Evolutionary conservation across 1,140 invertebrate genomes (phyloP), one percentile per base, ranked within the genome.

Genomic region (Calliopsis andreniformis): DNA sequence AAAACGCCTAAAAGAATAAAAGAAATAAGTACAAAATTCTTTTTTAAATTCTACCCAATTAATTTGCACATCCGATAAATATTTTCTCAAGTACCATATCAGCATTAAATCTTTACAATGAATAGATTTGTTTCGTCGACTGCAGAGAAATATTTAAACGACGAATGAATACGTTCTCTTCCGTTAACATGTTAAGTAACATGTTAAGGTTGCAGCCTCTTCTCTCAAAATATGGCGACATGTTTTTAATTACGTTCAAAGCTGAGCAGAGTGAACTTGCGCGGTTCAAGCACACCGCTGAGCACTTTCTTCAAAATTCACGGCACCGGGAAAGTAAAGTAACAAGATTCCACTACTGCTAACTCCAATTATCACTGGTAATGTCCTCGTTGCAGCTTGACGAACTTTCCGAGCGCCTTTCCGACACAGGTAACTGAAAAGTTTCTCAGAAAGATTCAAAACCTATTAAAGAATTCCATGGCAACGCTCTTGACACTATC

Each of bases 371-470:
- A 59, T 32, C 42, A 59, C 39, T 10, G 39, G 53, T 59, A 70
- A 58, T 55, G 42, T 25, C 28, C n/a, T 39, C 25, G 58, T 71
- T 63, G 58, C 43, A 28, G 45, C 20, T 63, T 51, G 61, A 53
- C 61, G 61, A 66, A 66, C 61, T 66, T 73, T 64, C 35, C 6
- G 16, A 55, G 35, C 16, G 4, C 25, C 20, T 32, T 64, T 30
- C n/a, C 47, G 28, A 43, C 62, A 45, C 16, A 43, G 23, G 47
- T 25, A 73, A 55, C 71, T 28, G 45, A 51, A 39, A 73, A 73
- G 49, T 73, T 73, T 32, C 20, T 2, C 10, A 16, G 35, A 66
- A 59, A 76, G 70, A 70, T 80, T 77, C 39, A 25, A 47, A 56
- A 55, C 16, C 62, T 23, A 59, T 66, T 73, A 42, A 56, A 47